Evolutionary conservation across 2,797 vertebrate species (phyloP).

Genomic region (Diglossa cyanea): DNA sequence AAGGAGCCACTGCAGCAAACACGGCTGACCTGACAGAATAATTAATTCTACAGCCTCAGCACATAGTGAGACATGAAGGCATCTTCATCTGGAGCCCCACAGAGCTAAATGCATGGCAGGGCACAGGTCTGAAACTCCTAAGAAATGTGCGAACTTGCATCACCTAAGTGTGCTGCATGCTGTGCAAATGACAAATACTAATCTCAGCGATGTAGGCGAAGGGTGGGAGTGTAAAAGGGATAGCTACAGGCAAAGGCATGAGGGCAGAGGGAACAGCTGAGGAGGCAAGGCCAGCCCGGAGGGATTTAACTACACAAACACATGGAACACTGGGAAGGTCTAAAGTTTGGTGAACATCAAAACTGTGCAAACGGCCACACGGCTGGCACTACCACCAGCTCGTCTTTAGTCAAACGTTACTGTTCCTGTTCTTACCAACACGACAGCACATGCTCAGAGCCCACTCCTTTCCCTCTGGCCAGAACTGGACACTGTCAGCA

Average conservation of each 20-base stretch:
- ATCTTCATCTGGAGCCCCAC: background rate
- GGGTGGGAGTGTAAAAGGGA: background rate
- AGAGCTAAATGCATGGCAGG: background rate
- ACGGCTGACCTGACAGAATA: background rate
- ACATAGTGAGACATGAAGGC: background rate
- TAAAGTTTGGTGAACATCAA: background rate
- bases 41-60: background rate
- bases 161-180: background rate
- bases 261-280: background rate
- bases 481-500: background rate
- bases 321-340: background rate
- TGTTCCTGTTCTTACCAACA: background rate
- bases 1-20: background rate
- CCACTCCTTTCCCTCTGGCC: background rate
- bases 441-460: rapidly evolving
- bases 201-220: background rate
- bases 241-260: background rate
- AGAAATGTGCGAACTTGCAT: background rate
- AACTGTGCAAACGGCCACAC: background rate
- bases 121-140: background rate
- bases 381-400: background rate
- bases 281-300: background rate
- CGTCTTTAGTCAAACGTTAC: background rate
- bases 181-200: background rate
- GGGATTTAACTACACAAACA: background rate